These are phyloP conservation scores for Periophthalmus modestus DNA, from an alignment of 2,113 vertebrate genomes.

Conservation along the genomic window DNA sequence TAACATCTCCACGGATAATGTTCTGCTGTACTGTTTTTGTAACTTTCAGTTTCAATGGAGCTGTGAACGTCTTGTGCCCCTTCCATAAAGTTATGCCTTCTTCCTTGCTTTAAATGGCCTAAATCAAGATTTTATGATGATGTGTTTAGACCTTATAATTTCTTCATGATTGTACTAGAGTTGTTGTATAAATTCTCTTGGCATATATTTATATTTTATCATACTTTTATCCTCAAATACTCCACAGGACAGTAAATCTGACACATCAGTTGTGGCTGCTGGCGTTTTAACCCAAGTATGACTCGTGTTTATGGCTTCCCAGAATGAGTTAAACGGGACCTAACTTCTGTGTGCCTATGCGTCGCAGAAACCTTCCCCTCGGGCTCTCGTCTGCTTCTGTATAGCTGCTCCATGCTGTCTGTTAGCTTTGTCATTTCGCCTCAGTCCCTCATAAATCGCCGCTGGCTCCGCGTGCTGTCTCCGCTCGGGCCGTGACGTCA, in stretches of 20 bases:
- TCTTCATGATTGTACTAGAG: not conserved
- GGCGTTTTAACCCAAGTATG: not conserved
- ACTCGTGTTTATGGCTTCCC: not conserved
- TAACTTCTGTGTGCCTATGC: not conserved
- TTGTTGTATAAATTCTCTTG: not conserved
- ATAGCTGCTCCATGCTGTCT: too few species aligned
- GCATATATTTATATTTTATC: not conserved
- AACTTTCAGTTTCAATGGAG: too few species aligned
- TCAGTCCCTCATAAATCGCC: constrained; percentile 22
- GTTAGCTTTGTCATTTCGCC: constrained; percentile 17
- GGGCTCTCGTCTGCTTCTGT: not conserved
- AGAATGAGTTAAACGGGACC: not conserved
- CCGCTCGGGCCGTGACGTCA: constrained; percentile 81
- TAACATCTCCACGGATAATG: too few species aligned
- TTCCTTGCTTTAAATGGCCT: not conserved
- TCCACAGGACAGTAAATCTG: not conserved
- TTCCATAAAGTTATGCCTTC: too few species aligned
- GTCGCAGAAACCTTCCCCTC: too few species aligned
- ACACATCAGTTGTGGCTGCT: not conserved
- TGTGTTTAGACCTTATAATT: not conserved
- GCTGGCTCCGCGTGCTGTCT: constrained; percentile 49
- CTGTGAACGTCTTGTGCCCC: too few species aligned
- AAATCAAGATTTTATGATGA: not conserved
- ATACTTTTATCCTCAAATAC: not conserved
- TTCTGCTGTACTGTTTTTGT: too few species aligned